phyloP scores from a whole-genome alignment of 2,888 invertebrate species.

The Branchellion lobata region DNA sequence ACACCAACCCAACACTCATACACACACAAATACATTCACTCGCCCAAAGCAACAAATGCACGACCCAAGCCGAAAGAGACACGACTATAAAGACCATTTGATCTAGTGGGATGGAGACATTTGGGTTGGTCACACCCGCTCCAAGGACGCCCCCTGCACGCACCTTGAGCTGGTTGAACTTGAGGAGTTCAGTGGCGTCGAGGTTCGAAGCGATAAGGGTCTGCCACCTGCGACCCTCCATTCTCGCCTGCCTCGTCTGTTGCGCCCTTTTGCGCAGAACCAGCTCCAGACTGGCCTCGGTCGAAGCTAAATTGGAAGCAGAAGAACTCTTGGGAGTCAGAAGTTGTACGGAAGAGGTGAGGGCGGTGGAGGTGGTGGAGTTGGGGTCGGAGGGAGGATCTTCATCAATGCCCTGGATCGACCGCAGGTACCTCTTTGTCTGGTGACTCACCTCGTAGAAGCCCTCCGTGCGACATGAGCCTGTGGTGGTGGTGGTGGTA shows the following conservation, averaged over 20 bases:
- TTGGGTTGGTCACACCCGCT: no score
- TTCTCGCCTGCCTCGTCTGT: conserved; percentile 86
- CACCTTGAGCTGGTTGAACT: conserved; percentile 94
- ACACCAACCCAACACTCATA: no score
- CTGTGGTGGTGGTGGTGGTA: conserved; percentile 65
- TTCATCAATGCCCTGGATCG: conserved; percentile 40
- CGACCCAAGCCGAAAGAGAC: no score
- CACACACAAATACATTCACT: no score
- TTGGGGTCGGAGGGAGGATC: neutral
- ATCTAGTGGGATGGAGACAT: no score
- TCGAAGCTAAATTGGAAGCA: neutral
- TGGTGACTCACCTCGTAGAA: conserved; percentile 66
- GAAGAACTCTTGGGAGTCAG: conserved; percentile 5
- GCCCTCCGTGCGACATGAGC: conserved; percentile 90
- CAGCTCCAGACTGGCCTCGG: conserved; percentile 28
- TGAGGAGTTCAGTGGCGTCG: conserved; percentile 74
- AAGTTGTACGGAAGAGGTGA: neutral
- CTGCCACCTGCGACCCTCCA: conserved; percentile 81
- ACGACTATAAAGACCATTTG: no score
- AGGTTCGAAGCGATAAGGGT: conserved; percentile 74
- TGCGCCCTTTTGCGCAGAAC: conserved; percentile 53
- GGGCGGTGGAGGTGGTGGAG: neutral
- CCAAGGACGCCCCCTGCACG: neutral
- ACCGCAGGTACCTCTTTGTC: conserved; percentile 69
- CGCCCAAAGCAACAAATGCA: no score